phyloP scores from a whole-genome alignment of 2,888 invertebrate species.

The Rutpela maculata region DNA sequence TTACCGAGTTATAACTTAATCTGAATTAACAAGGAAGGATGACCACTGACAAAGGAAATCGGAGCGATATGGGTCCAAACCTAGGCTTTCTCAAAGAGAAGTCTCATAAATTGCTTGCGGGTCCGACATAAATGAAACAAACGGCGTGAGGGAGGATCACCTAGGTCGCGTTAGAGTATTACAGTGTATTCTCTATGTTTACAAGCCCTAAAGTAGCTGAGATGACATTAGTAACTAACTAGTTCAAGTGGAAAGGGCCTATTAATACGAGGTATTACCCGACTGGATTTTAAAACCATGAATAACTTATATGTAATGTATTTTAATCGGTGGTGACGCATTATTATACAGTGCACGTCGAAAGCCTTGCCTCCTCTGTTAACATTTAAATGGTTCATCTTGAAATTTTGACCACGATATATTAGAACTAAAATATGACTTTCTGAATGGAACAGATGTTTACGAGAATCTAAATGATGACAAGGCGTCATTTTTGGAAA shows the following conservation, averaged over 20 bases:
- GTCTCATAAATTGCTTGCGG: background rate
- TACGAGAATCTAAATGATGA: no score
- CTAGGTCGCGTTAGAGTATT: slow-evolving; percentile 2
- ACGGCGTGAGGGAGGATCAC: slow-evolving; percentile 1
- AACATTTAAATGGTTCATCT: no score
- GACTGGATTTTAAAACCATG: no score
- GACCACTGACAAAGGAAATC: slow-evolving; percentile 4
- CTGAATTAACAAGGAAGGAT: slow-evolving; percentile 7
- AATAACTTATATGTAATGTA: no score
- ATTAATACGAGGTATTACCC: no score
- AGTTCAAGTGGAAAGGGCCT: background rate
- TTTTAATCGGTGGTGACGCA: no score
- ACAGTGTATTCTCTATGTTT: background rate
- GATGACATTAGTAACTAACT: background rate
- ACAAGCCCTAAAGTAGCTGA: background rate
- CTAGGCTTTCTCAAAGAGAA: slow-evolving; percentile 1
- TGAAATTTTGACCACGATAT: no score
- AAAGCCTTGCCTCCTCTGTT: no score
- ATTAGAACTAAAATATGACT: no score
- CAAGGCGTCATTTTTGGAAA: no score
- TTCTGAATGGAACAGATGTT: no score
- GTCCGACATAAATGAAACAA: slow-evolving; percentile 7
- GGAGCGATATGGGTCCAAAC: slow-evolving; percentile 4
- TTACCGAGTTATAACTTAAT: slow-evolving; percentile 1
- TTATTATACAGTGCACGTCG: no score